Conservation (phyloP, 1,140 invertebrate species). For the Pogonognathellus flavescens region DNA sequence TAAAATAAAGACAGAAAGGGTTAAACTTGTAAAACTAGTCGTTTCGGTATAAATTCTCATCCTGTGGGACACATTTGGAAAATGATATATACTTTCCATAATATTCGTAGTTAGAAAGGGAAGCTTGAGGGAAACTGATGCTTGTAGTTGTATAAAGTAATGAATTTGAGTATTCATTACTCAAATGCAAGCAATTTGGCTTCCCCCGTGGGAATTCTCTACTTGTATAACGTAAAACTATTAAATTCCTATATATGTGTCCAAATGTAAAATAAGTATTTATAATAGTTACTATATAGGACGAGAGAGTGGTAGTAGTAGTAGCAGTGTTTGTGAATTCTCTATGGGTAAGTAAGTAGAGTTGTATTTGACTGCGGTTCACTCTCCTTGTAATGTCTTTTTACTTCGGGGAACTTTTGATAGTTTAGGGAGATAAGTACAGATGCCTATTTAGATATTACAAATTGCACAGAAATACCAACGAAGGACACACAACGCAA, state of each 20-base stretch:
- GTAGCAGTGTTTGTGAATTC: background rate
- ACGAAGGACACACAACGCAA: background rate
- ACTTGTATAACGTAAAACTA: conserved; percentile 14
- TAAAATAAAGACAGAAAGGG: background rate
- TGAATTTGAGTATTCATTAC: conserved; percentile 41
- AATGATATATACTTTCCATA: conserved; percentile 24
- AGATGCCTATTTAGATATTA: background rate
- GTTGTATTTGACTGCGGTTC: background rate
- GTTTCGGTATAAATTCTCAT: background rate
- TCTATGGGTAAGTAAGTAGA: background rate
- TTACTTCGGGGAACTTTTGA: background rate
- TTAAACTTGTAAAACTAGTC: background rate
- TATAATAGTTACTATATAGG: background rate
- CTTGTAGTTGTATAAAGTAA: conserved; percentile 7
- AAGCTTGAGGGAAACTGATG: background rate
- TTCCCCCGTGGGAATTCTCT: background rate
- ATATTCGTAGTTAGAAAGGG: background rate
- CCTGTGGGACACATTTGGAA: conserved; percentile 34
- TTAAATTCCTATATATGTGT: conserved; percentile 21
- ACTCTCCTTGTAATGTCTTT: background rate
- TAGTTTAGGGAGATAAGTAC: background rate
- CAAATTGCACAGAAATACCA: background rate
- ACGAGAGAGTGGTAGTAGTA: background rate
- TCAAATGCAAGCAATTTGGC: conserved; percentile 31
- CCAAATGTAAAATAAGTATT: background rate